Evolutionary conservation across 2,888 invertebrate species (phyloP).

Genomic region (Strigamia maritima): DNA sequence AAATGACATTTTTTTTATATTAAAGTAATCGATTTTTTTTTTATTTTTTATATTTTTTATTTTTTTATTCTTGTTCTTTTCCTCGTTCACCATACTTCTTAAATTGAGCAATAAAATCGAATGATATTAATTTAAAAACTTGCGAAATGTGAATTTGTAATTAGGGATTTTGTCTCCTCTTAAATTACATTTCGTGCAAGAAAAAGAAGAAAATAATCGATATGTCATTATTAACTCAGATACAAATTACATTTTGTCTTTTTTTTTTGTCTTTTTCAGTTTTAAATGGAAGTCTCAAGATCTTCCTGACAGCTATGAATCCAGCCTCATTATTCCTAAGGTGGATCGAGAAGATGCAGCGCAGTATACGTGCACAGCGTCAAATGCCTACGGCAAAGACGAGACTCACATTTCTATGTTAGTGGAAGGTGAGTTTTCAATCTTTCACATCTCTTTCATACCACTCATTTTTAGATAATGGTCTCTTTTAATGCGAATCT

Average conservation of each 20-base stretch:
- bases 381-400: constrained; percentile 40
- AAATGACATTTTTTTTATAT: background rate
- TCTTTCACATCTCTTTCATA: constrained; percentile 9
- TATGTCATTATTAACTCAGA: background rate
- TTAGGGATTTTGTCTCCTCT: background rate
- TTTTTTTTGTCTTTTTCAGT: background rate
- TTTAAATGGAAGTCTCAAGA: constrained; percentile 36
- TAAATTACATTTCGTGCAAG: too few species aligned
- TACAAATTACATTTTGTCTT: constrained; percentile 1
- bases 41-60: background rate
- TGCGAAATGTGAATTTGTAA: constrained; percentile 27
- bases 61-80: background rate
- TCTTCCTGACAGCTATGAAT: constrained; percentile 38
- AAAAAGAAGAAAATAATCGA: too few species aligned
- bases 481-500: background rate
- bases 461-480: constrained; percentile 4
- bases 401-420: constrained; percentile 37
- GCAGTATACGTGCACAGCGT: constrained; percentile 38
- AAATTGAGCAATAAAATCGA: constrained; percentile 20
- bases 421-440: constrained; percentile 39
- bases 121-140: background rate
- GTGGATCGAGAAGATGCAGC: constrained; percentile 39
- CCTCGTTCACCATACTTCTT: background rate
- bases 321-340: constrained; percentile 37
- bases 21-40: constrained; percentile 8